Conservation (phyloP, 2,888 invertebrate species). For the Fragum whitleyi region DNA sequence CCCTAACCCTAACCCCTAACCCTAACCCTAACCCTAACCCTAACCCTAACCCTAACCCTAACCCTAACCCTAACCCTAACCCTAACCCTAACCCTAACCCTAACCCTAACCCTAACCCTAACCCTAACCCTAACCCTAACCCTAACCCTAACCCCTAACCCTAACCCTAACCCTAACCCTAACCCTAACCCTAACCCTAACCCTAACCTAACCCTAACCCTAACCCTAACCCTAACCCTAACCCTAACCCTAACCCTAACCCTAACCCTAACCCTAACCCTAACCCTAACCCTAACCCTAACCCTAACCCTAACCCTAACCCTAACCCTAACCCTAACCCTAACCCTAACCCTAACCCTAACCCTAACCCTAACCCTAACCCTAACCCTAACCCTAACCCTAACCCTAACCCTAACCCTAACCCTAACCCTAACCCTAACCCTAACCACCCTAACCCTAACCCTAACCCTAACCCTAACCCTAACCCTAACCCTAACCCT, state of each 20-base stretch:
- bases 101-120: conserved; percentile 42
- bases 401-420: conserved; percentile 37
- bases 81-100: conserved; percentile 26
- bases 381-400: conserved; percentile 36
- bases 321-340: conserved; percentile 30
- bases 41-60: conserved; percentile 49
- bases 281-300: conserved; percentile 42
- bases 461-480: conserved; percentile 45
- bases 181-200: conserved; percentile 39
- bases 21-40: conserved; percentile 28
- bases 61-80: conserved; percentile 42
- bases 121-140: conserved; percentile 39
- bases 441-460: conserved; percentile 34
- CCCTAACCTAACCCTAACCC: conserved; percentile 37
- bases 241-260: conserved; percentile 39
- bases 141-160: conserved; percentile 41
- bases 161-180: conserved; percentile 41
- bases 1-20: conserved; percentile 28
- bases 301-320: conserved; percentile 12
- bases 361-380: conserved; percentile 42
- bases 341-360: conserved; percentile 32
- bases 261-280: conserved; percentile 45
- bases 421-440: conserved; percentile 16
- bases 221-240: conserved; percentile 33
- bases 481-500: conserved; percentile 54